Evolutionary conservation across 1,140 invertebrate species (phyloP).

Genomic region (Cydia splendana): DNA sequence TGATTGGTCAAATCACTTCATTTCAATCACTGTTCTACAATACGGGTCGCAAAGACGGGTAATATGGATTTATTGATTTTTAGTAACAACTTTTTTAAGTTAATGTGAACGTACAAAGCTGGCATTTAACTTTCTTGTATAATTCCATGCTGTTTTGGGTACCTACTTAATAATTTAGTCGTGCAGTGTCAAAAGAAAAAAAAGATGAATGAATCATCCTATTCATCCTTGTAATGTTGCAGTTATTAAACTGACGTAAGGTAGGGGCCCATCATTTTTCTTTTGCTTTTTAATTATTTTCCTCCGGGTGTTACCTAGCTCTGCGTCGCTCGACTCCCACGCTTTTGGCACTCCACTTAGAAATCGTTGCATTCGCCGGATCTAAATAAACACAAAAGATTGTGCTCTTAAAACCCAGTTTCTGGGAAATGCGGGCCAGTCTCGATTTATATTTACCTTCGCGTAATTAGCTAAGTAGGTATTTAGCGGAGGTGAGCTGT

Average conservation of each 20-base stretch:
- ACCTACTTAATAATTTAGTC: not conserved
- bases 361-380: slow-evolving; percentile 61
- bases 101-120: too few relatives aligned
- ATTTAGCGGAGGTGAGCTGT: slow-evolving; percentile 19
- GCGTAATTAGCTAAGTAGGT: slow-evolving; percentile 18
- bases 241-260: not conserved
- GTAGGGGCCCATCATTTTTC: not conserved
- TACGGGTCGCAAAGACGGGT: slow-evolving; percentile 38
- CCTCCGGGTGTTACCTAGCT: slow-evolving; percentile 27
- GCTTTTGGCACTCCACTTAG: slow-evolving; percentile 65
- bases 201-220: not conserved
- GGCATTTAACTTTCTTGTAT: not conserved
- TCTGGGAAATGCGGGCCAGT: slow-evolving; percentile 56
- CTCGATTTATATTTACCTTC: slow-evolving; percentile 38
- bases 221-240: not conserved
- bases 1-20: slow-evolving; percentile 49
- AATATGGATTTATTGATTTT: slow-evolving; percentile 17
- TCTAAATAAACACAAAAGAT: slow-evolving; percentile 72
- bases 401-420: slow-evolving; percentile 68
- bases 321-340: slow-evolving; percentile 57
- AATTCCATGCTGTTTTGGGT: not conserved
- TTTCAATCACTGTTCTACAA: slow-evolving; percentile 52
- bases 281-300: not conserved
- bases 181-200: not conserved
- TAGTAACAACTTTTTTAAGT: not conserved